Evolutionary conservation across 2,797 vertebrate genomes (phyloP).

Genomic region (Micropoecilia bifurca): DNA sequence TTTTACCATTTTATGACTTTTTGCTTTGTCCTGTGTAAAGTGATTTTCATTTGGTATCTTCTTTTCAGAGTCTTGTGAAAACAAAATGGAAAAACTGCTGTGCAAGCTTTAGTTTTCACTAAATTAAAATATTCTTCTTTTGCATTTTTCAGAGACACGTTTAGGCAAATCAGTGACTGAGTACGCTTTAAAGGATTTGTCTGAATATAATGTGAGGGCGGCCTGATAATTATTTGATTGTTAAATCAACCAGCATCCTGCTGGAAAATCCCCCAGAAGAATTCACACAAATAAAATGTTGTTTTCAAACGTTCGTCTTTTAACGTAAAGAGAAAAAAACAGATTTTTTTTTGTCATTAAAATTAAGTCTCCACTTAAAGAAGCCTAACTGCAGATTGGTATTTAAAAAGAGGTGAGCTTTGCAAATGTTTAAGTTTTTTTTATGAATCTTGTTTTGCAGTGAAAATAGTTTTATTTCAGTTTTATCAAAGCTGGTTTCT

Average conservation of each 20-base stretch:
- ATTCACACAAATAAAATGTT: neutral
- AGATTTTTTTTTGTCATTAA: neutral
- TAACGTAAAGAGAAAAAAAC: too few relatives aligned
- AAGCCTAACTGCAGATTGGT: neutral
- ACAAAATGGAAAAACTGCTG: neutral
- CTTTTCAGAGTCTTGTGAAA: neutral
- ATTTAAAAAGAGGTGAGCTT: neutral
- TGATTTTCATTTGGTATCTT: neutral
- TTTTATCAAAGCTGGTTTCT: neutral
- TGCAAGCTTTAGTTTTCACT: neutral
- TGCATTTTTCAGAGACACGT: neutral
- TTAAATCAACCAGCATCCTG: neutral
- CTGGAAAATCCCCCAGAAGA: neutral
- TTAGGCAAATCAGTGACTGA: neutral
- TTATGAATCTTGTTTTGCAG: slow-evolving; percentile 4
- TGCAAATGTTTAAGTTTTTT: slow-evolving; percentile 22
- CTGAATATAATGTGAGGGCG: neutral
- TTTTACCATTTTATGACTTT: neutral
- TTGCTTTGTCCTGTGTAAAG: neutral
- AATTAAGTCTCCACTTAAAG: neutral
- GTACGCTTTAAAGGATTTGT: neutral
- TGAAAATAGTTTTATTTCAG: neutral
- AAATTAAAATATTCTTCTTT: neutral
- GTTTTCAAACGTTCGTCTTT: neutral
- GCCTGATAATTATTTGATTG: slow-evolving; percentile 1